Percentiles rank a stretch among this genome's conserved stretches.
Conservation (phyloP, 2,797 vertebrate species). For the Chloroceryle amazona region DNA sequence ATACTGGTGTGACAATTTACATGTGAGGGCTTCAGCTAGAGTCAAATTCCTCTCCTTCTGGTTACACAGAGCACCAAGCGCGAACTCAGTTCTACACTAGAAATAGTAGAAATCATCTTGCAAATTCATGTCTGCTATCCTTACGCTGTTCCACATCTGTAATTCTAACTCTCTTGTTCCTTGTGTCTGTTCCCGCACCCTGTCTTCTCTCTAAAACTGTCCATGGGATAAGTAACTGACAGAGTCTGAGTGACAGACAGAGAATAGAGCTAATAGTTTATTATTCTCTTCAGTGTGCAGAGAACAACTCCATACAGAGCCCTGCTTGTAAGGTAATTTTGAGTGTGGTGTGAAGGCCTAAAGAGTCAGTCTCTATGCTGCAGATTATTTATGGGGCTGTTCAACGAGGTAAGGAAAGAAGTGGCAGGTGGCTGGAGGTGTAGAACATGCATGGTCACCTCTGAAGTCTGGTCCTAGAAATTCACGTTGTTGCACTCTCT, state of each 20-base stretch:
- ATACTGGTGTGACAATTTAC: not conserved
- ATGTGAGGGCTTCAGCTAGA: not conserved
- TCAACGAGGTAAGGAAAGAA: not conserved
- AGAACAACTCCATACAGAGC: not conserved
- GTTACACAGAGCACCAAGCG: not conserved
- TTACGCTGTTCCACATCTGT: not conserved
- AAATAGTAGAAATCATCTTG: not conserved
- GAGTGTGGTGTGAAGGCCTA: not conserved
- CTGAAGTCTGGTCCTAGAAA: not conserved
- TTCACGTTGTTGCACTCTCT: accelerated
- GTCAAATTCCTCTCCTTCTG: not conserved
- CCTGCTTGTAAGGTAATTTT: not conserved
- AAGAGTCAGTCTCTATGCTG: not conserved
- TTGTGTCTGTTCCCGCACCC: not conserved
- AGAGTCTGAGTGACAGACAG: not conserved
- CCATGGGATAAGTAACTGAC: not conserved
- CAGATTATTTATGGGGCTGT: not conserved
- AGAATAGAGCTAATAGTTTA: not conserved
- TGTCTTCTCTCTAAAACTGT: not conserved
- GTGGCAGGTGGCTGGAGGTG: not conserved
- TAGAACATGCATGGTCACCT: not conserved
- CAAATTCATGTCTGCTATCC: not conserved
- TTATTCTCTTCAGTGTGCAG: not conserved
- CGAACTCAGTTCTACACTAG: not conserved
- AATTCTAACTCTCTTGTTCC: not conserved